Evolutionary conservation across 2,888 invertebrate species (phyloP), one percentile per base, ranked within the genome.

Genomic region (Orchestes rusci): DNA sequence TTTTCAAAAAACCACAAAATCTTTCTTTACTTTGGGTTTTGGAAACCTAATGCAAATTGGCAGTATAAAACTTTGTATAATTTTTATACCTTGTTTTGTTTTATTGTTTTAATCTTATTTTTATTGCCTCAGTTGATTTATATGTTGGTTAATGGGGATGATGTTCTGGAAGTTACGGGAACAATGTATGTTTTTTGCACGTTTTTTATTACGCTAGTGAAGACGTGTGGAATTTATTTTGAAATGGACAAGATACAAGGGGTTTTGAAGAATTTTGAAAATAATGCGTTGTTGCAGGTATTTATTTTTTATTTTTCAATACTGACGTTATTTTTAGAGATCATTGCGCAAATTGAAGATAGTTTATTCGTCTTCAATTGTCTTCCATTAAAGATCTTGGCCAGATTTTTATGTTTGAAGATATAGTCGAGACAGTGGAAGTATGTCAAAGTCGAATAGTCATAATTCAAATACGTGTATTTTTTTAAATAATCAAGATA

Each of bases 281-380:
- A 33, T 8, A 47, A 43, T 17, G 34, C 37, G n/a, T 30, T 47
- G 10, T 29, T 47, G 19, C 47, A 43, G 43, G 47, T 43, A 38
- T 17, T 16, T 34, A 17, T 23, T 23, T 5, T 23, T 7, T 7
- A 23, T 23, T 5, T 23, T 23, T 23, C 10, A 23, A 23, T 23
- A 23, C 10, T 23, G 5, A 23, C 5, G 10, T 23, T 23, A 23
- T 23, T 7, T 23, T 23, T 23, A 23, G 10, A 23, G 10, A 5
- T 23, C 23, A 23, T 23, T 7, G 10, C 10, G 23, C 10, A 23
- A 23, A 7, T 23, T 10, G 10, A 23, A 5, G 5, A 10, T 5
- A 5, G 23, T 5, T 5, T 23, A 10, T 23, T 23, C 10, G 5
- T 23, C 23, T 7, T 7, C 5, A 23, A 10, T 23, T 10, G 10